Evolutionary conservation across 2,797 vertebrate genomes (phyloP), one percentile per base, ranked within the genome.

Genomic region (Tapera naevia): DNA sequence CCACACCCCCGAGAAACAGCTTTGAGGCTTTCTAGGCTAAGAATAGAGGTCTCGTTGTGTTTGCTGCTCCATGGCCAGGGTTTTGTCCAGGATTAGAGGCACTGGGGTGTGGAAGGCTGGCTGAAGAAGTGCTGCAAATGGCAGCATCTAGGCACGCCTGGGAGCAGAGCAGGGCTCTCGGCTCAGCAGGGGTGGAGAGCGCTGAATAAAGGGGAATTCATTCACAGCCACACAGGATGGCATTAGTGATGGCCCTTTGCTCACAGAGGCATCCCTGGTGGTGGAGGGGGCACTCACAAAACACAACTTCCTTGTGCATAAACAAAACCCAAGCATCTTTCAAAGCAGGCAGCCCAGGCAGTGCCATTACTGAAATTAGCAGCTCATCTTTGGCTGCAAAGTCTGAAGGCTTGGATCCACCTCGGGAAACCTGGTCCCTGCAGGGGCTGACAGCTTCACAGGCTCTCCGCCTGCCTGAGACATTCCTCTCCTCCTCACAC

Each of bases 121-220:
- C 70, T 72, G 61, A 85, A 81, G 11, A 32, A 90, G 48, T 30
- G 3, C 96, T 86, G 93, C 82, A 48, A 94, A 66, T 10, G 10
- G 79, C 88, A 89, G 92, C 66, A 51, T 74, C 87, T 72, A 7
- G 3, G 13, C 15, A 48, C 0, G 54, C 78, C 93, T 74, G 84
- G 4, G 84, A 95, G 80, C 10, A 0, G 61, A 21, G 74, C 54
- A 41, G 74, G 62, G 67, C 73, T 67, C 48, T 13, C 2, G 1
- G 81, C 92, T 65, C 95, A 65, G 87, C 92, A 92, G 85, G 94
- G 78, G 57, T 37, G 79, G 41, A 50, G 25, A 64, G 56, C 2
- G 1, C 4, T 12, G 72, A 87, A 96, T 92, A 96, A 95, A 92
- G 83, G 61, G n/a, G 25, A 78, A 96, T 94, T 93, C 91, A 95